A percentile compares a stretch with the other conserved stretches of the same genome.
Evolutionary conservation across 2,113 vertebrate genomes (phyloP).

Genomic region (Lipophrys pholis): DNA sequence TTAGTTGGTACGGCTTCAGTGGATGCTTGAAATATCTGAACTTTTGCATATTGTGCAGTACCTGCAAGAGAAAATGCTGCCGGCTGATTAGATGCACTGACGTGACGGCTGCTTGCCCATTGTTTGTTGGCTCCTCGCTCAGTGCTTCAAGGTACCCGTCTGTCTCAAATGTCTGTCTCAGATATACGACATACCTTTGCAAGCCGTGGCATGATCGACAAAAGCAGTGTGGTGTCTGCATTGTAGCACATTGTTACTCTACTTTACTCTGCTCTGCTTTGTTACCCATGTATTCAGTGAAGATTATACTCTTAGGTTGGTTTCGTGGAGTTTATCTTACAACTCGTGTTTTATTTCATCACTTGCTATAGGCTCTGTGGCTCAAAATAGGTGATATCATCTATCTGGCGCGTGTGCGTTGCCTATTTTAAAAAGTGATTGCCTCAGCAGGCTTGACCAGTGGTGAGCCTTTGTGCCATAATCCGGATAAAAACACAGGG

Average conservation of each 20-base stretch:
- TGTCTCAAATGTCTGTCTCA: slow-evolving; percentile 38
- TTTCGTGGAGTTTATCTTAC: slow-evolving; percentile 9
- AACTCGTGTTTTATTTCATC: slow-evolving; percentile 17
- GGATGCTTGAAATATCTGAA: no score
- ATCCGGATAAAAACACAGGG: neutral
- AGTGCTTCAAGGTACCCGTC: slow-evolving; percentile 12
- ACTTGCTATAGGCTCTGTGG: slow-evolving; percentile 2
- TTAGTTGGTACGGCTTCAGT: neutral
- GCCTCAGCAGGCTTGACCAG: slow-evolving; percentile 1
- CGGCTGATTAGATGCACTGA: neutral
- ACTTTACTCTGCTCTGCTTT: neutral
- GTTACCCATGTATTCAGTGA: neutral
- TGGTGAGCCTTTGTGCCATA: neutral
- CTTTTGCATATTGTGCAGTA: neutral
- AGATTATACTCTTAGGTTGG: slow-evolving; percentile 3
- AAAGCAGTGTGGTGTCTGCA: neutral
- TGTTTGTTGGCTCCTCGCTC: neutral
- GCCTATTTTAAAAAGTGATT: slow-evolving; percentile 13
- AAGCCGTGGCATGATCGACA: slow-evolving; percentile 60
- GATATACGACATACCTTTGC: slow-evolving; percentile 57
- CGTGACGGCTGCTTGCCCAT: neutral
- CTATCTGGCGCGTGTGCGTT: slow-evolving; percentile 10
- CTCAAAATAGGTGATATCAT: slow-evolving; percentile 14
- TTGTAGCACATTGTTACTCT: slow-evolving; percentile 28
- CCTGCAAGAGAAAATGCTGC: no score